These are phyloP conservation scores for Zaprionus ghesquierei DNA, from an alignment of 1,140 invertebrate genomes.

Conservation along the genomic window DNA sequence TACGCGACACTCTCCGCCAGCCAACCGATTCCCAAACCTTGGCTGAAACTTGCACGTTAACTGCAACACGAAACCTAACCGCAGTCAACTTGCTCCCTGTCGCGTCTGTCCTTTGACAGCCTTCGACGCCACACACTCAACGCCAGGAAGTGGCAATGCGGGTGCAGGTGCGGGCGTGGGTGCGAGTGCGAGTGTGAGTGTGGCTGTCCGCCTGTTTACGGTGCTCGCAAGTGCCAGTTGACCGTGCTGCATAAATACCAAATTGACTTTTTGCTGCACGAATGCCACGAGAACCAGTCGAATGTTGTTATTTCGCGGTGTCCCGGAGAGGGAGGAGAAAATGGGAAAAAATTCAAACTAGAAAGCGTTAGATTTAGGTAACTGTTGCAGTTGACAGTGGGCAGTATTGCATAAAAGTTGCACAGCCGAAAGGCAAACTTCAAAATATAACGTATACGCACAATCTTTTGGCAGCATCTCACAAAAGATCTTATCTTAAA, in stretches of 20 bases:
- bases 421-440: too few species aligned
- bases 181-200: too few species aligned
- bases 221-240: constrained; percentile 65
- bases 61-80: constrained; percentile 60
- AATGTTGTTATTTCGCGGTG: constrained; percentile 39
- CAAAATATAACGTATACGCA: background rate
- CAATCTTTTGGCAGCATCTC: too few species aligned
- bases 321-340: background rate
- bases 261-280: constrained; percentile 69
- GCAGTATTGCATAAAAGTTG: too few species aligned
- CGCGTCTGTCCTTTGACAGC: constrained; percentile 37
- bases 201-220: constrained; percentile 67
- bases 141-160: constrained; percentile 42
- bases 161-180: too few species aligned
- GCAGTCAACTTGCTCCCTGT: constrained; percentile 60
- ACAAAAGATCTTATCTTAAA: too few species aligned
- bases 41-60: constrained; percentile 39
- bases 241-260: constrained; percentile 75
- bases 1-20: too few species aligned
- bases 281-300: constrained; percentile 52
- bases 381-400: constrained; percentile 1
- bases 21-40: too few species aligned
- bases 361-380: background rate
- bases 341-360: background rate
- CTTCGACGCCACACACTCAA: background rate